Conservation (phyloP, 2,797 vertebrate species). For the Hybognathus amarus region DNA sequence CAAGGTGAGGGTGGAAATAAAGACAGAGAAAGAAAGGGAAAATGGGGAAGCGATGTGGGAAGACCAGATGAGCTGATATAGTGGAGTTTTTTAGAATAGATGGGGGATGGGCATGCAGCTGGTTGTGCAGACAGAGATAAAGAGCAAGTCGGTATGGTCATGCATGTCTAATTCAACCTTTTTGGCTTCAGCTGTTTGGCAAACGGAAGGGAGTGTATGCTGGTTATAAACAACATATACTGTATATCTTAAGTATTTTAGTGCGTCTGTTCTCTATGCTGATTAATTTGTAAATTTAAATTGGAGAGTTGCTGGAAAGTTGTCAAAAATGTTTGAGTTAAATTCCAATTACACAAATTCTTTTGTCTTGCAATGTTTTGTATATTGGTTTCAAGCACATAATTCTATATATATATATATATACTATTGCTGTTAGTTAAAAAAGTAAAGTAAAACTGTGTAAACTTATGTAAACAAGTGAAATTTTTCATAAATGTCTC, state of each 20-base stretch:
- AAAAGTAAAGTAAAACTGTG: neutral
- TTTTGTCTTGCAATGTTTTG: neutral
- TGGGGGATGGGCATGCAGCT: conserved; percentile 53
- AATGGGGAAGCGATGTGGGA: conserved; percentile 32
- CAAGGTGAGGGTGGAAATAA: conserved; percentile 61
- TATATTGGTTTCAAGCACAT: neutral
- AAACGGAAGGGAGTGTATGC: neutral
- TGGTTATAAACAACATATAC: neutral
- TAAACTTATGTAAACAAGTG: neutral
- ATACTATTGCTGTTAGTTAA: neutral
- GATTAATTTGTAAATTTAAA: neutral
- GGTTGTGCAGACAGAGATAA: conserved; percentile 65
- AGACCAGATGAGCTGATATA: conserved; percentile 39
- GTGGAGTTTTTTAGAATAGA: conserved; percentile 50
- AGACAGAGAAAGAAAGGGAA: conserved; percentile 36
- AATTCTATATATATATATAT: no score
- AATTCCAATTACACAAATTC: neutral
- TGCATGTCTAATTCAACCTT: conserved; percentile 61
- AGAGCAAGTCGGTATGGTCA: conserved; percentile 52
- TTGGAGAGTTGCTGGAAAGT: neutral
- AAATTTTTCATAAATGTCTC: no score
- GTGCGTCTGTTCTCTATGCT: neutral
- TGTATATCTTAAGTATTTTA: neutral
- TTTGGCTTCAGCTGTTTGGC: conserved; percentile 6
- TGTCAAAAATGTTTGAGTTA: neutral